A percentile compares a stretch with the other conserved stretches of the same genome.
Evolutionary conservation across 2,888 invertebrate species (phyloP).

Genomic region (Agrochola circellaris): DNA sequence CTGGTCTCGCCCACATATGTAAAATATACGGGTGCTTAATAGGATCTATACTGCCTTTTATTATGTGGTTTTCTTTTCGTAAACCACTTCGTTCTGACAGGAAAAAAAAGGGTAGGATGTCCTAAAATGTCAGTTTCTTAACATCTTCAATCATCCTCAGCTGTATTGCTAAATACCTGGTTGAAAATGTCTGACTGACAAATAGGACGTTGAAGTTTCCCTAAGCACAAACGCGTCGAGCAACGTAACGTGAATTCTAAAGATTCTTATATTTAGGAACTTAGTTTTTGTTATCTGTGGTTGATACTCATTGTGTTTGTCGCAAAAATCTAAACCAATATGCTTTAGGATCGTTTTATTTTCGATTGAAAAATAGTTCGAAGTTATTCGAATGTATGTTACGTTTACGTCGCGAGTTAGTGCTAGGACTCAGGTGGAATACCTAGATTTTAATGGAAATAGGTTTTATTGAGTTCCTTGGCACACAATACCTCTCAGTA

Average conservation of each 20-base stretch:
- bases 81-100: background rate
- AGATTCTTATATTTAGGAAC: background rate
- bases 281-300: background rate
- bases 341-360: background rate
- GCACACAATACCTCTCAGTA: background rate
- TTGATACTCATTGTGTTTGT: background rate
- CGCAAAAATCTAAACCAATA: background rate
- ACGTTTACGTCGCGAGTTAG: background rate
- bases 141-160: background rate
- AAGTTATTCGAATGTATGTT: no score
- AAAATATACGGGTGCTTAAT: constrained; percentile 46
- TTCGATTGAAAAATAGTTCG: background rate
- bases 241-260: background rate
- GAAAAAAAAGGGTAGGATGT: no score
- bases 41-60: constrained; percentile 30
- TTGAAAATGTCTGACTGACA: background rate
- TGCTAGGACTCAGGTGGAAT: background rate
- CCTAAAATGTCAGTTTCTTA: background rate
- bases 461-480: background rate
- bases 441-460: background rate
- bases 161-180: background rate
- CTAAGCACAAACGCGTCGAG: background rate
- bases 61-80: constrained; percentile 8
- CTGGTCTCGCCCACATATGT: constrained; percentile 38
- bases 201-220: background rate